phyloP scores from a whole-genome alignment of 2,113 vertebrate species.

The Hippocampus barbouri region DNA sequence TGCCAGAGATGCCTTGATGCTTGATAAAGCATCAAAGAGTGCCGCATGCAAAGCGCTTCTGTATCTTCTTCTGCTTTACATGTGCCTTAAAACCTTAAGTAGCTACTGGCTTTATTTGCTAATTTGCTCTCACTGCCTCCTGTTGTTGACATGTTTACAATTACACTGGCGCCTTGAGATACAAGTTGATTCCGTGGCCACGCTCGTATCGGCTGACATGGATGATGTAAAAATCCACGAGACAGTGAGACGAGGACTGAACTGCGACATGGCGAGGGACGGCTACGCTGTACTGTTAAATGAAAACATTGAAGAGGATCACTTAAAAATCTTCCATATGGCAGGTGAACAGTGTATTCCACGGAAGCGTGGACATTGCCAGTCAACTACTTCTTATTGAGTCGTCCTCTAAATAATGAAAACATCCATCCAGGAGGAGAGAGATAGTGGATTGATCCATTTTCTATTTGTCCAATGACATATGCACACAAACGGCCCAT shows the following conservation, averaged over 20 bases:
- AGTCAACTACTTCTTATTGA: not conserved
- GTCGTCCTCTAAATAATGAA: not conserved
- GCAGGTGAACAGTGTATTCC: not conserved
- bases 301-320: too few species aligned
- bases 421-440: not conserved
- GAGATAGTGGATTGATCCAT: not conserved
- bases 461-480: not conserved
- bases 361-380: not conserved
- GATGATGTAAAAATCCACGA: not conserved
- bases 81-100: conserved; percentile 47
- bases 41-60: conserved; percentile 37
- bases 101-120: conserved; percentile 41
- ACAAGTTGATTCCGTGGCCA: not conserved
- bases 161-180: not conserved
- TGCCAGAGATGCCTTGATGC: conserved; percentile 52
- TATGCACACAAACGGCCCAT: not conserved
- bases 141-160: not conserved
- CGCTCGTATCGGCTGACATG: not conserved
- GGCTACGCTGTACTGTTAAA: too few species aligned
- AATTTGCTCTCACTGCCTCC: not conserved
- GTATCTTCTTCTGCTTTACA: conserved; percentile 48
- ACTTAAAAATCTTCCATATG: not conserved
- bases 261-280: too few species aligned
- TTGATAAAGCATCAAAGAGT: conserved; percentile 62
- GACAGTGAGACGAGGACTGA: too few species aligned